Evolutionary conservation across 1,140 invertebrate genomes (phyloP), one percentile per base, ranked within the genome.

Genomic region (Neodiprion pinetum): DNA sequence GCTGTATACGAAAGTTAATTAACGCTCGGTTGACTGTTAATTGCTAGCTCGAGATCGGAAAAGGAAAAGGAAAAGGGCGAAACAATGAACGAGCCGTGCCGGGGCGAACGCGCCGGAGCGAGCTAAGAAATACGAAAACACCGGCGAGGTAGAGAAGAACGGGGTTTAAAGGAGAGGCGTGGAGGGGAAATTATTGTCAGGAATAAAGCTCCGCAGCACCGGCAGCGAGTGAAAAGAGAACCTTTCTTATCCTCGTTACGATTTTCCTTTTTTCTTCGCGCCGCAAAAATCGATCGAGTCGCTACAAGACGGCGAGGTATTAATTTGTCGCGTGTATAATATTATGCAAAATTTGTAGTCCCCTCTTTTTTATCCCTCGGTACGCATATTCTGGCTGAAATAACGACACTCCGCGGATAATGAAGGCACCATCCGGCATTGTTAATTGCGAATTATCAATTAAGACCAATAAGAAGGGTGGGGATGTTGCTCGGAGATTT

Each of bases 61-160:
- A 78, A 79, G 73, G 75, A 78, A 77, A 79, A 81, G 75, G 78
- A 79, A 78, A 77, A 79, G 79, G 79, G 76, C 47, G 76, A 40
- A 67, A 71, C 14, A 61, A 75, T 74, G 74, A 40, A 40, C 28
- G 28, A 40, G 28, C 50, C 73, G 75, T 50, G 50, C 49, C 72
- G 67, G 14, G 71, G 48, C 8, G 10, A 9, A 48, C 21, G 12
- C 28, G 11, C 21, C 28, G 14, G 48, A 72, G 50, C 71, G 71
- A 72, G 50, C 65, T 61, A 11, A 40, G 28, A 17, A 53, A 14
- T 14, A 12, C 11, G 10, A 28, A 28, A 53, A 72, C 9, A 17
- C 21, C 11, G 7, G 72, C 69, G 73, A 77, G 72, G 12, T 21
- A 7, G 61, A 65, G 17, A 17, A 65, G 61, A 65, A 17, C 61